Evolutionary conservation across 2,888 invertebrate genomes (phyloP).

Genomic region (Macrosoma leucophasiata): DNA sequence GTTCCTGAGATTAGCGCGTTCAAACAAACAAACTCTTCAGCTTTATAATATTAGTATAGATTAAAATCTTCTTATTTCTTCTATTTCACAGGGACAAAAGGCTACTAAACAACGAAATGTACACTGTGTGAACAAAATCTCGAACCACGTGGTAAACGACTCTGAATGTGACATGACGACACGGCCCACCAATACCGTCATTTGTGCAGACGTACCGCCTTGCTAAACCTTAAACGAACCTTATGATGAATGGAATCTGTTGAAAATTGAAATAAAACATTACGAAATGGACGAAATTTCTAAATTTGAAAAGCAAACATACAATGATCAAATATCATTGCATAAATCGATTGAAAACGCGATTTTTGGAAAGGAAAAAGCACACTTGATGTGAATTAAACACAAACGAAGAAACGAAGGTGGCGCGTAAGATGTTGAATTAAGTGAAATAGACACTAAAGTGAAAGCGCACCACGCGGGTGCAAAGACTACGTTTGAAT

Average conservation of each 20-base stretch:
- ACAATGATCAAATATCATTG: no score
- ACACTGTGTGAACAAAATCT: conserved; percentile 85
- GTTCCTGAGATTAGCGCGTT: background rate
- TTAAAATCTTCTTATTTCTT: background rate
- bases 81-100: conserved; percentile 55
- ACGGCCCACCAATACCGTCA: conserved; percentile 81
- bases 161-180: conserved; percentile 79
- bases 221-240: conserved; percentile 38
- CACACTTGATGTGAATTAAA: no score
- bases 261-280: no score
- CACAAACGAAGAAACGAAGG: no score
- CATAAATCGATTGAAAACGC: no score
- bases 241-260: conserved; percentile 5
- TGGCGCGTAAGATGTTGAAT: no score
- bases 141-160: conserved; percentile 83
- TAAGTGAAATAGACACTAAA: no score
- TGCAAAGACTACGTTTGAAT: no score
- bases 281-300: no score
- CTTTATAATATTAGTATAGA: background rate
- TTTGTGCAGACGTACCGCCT: conserved; percentile 74
- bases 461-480: no score
- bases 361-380: conserved; percentile 4
- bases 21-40: background rate
- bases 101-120: conserved; percentile 80
- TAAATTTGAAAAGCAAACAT: no score